Evolutionary conservation across 2,113 vertebrate genomes (phyloP), one percentile per base, ranked within the genome.

Genomic region (Austrofundulus limnaeus): DNA sequence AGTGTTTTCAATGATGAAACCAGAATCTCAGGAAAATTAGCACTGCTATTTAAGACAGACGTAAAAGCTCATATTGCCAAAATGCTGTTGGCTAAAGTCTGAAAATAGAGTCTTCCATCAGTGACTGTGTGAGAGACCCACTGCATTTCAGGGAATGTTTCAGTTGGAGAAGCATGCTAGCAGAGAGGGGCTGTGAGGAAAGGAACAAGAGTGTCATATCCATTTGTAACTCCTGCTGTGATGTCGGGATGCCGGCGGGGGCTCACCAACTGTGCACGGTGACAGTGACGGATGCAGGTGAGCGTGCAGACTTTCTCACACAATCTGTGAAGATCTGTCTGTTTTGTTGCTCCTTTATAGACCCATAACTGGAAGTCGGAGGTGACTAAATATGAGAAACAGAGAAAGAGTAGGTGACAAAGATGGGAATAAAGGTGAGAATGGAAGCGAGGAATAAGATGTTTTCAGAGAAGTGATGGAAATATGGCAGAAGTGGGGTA

Each of bases 211-310:
- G 66, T 80, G 78, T 78, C 78, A 77, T 70, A 77, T 88, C 67
- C 70, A 87, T 90, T 85, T 90, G 81, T 85, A 83, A 79, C 74
- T 82, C 80, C 80, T 10, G 25, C 78, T 81, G 76, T 68, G 67
- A 80, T 76, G 85, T 82, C 76, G 74, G 75, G 75, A 69, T 56
- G 81, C 66, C 58, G 61, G 76, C 60, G 49, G 76, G 53, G 76
- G 60, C 61, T 83, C 56, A 5, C 74, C 82, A 43, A 71, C 71
- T 71, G 75, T 61, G 74, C 59, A 58, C 52, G 3, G 41, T 75
- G 73, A 81, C 74, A 58, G 38, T 84, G 81, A 89, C 75, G 68
- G 75, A 88, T 85, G 70, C 77, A 77, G 79, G 81, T 72, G 75
- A 82, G 67, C 15, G 31, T 34, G 23, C 53, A 1, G 56, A 71